These are phyloP conservation scores for Frieseomelitta varia DNA, from an alignment of 1,140 invertebrate genomes.

Conservation along the genomic window DNA sequence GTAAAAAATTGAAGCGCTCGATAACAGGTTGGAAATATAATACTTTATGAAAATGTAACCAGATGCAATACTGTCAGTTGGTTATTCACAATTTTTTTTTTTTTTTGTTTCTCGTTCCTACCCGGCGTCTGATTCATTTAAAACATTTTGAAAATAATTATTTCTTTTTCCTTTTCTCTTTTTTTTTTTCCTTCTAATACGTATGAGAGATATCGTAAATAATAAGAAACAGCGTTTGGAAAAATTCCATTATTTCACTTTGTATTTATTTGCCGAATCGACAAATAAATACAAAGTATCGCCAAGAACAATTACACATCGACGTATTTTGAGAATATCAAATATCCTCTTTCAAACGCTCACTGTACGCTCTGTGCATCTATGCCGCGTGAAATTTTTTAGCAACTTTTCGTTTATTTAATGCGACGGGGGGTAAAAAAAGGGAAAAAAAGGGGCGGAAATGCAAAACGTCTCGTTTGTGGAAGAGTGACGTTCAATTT, in stretches of 20 bases:
- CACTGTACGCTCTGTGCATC: no score
- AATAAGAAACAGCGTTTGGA: background rate
- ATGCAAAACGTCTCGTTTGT: constrained; percentile 16
- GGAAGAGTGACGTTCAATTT: constrained; percentile 35
- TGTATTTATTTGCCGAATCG: background rate
- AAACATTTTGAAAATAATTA: background rate
- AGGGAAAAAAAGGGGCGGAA: no score
- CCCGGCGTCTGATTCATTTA: background rate
- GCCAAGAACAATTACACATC: background rate
- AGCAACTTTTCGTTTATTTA: constrained; percentile 11
- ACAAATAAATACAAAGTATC: no score
- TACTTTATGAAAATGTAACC: background rate
- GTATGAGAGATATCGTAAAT: background rate
- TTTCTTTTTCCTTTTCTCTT: background rate
- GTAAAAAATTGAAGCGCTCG: background rate
- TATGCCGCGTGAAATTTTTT: background rate
- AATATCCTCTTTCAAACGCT: background rate
- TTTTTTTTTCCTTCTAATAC: no score
- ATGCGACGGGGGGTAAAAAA: background rate
- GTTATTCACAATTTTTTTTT: background rate
- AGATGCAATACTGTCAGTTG: background rate
- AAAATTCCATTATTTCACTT: background rate
- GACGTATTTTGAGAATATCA: background rate
- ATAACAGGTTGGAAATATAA: background rate
- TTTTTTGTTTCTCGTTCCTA: background rate